Conservation (phyloP, 2,888 invertebrate species). For the Selenia dentaria region DNA sequence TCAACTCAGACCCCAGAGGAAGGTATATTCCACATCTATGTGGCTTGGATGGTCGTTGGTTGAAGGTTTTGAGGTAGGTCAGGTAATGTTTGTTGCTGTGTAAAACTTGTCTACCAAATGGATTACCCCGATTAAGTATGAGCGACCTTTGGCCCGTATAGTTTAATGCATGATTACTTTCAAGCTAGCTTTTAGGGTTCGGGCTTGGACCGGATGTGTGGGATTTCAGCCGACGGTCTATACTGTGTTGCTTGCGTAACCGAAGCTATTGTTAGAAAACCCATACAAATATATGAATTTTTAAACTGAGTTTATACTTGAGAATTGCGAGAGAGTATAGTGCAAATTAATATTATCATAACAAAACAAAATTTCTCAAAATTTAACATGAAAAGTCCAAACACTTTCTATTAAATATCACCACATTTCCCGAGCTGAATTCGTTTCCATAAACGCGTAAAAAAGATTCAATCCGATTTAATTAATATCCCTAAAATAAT, state of each 20-base stretch:
- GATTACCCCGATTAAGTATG: slow-evolving; percentile 77
- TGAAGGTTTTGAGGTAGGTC: slow-evolving; percentile 45
- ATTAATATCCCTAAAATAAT: no score
- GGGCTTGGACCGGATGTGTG: slow-evolving; percentile 15
- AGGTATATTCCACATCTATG: slow-evolving; percentile 41
- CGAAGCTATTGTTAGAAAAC: neutral
- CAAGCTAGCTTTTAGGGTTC: slow-evolving; percentile 45
- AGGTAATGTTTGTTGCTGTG: slow-evolving; percentile 50
- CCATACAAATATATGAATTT: no score
- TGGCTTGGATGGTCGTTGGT: slow-evolving; percentile 13
- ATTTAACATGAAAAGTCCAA: no score
- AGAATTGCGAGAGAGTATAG: no score
- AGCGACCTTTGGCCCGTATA: slow-evolving; percentile 70
- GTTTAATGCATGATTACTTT: slow-evolving; percentile 69
- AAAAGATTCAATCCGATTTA: no score
- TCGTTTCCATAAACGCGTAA: no score
- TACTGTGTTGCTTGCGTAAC: neutral
- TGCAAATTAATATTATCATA: no score
- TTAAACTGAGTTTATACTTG: no score
- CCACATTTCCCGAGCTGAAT: no score
- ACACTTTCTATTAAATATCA: no score
- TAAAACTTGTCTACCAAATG: slow-evolving; percentile 76
- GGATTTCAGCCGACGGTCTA: slow-evolving; percentile 2
- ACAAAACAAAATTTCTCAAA: no score
- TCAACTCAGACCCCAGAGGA: slow-evolving; percentile 52